These are phyloP conservation scores for Ceratothoa steindachneri DNA, from an alignment of 2,888 invertebrate genomes.

Conservation along the genomic window DNA sequence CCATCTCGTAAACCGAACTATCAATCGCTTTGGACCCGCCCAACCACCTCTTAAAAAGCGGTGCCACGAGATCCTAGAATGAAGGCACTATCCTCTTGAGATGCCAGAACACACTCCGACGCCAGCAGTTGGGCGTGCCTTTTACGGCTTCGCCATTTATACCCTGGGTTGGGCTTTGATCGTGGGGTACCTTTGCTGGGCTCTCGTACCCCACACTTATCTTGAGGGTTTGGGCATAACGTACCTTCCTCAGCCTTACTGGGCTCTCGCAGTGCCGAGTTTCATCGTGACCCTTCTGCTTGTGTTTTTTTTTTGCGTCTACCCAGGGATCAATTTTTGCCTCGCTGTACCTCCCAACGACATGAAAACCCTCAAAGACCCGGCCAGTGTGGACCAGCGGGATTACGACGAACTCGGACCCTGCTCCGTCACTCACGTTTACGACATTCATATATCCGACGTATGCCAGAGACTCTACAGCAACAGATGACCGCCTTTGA, in stretches of 20 bases:
- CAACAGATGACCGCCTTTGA: too few relatives aligned
- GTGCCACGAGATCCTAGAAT: neutral
- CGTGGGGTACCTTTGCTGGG: constrained; percentile 34
- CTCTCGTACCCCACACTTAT: constrained; percentile 37
- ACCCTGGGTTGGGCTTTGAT: constrained; percentile 39
- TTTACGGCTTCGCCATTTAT: constrained; percentile 44
- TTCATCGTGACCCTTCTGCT: constrained; percentile 29
- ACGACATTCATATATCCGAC: constrained; percentile 32
- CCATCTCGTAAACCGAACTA: neutral
- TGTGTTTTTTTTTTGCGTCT: constrained; percentile 36
- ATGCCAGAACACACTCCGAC: constrained; percentile 44
- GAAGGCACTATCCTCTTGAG: neutral
- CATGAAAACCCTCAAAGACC: constrained; percentile 33
- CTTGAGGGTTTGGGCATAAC: constrained; percentile 36
- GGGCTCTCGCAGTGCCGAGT: constrained; percentile 41
- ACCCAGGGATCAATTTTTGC: constrained; percentile 37
- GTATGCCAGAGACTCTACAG: constrained; percentile 38
- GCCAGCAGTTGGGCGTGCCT: constrained; percentile 36
- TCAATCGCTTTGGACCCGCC: neutral
- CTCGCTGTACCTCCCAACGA: constrained; percentile 34
- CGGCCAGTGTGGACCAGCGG: constrained; percentile 20
- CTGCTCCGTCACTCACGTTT: constrained; percentile 33
- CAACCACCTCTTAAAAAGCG: neutral
- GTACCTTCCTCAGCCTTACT: constrained; percentile 41
- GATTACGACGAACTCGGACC: constrained; percentile 14